Evolutionary conservation across 2,113 vertebrate species (phyloP).

Genomic region (Empidonax traillii): DNA sequence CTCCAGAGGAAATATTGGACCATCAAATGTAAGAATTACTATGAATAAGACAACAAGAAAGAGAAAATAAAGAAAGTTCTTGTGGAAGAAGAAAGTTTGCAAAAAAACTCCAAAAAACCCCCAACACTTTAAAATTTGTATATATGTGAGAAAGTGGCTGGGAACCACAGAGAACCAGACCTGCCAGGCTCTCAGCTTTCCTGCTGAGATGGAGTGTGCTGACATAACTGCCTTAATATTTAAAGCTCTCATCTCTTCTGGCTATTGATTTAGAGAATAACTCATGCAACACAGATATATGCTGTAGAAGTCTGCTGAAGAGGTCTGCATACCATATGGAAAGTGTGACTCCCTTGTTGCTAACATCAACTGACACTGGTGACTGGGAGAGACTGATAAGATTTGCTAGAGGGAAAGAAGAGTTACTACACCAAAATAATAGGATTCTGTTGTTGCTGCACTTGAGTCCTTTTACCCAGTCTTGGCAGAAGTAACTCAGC

Average conservation of each 20-base stretch:
- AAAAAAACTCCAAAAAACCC: neutral
- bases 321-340: neutral
- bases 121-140: neutral
- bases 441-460: neutral
- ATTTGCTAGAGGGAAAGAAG: neutral
- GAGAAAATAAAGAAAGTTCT: neutral
- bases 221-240: slow-evolving; percentile 30
- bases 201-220: neutral
- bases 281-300: neutral
- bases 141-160: neutral
- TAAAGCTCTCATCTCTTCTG: slow-evolving; percentile 33
- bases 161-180: neutral
- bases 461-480: neutral
- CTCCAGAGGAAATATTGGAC: neutral
- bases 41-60: neutral
- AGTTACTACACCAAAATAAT: slow-evolving; percentile 27
- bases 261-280: slow-evolving; percentile 42
- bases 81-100: neutral
- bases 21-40: accelerated
- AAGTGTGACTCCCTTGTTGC: slow-evolving; percentile 19
- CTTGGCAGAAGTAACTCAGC: slow-evolving; percentile 16
- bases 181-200: neutral
- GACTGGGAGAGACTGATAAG: slow-evolving; percentile 37
- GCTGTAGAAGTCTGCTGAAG: neutral
- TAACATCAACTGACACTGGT: slow-evolving; percentile 34